Evolutionary conservation across 2,113 vertebrate genomes (phyloP).

Genomic region (Toxotes chatareus): DNA sequence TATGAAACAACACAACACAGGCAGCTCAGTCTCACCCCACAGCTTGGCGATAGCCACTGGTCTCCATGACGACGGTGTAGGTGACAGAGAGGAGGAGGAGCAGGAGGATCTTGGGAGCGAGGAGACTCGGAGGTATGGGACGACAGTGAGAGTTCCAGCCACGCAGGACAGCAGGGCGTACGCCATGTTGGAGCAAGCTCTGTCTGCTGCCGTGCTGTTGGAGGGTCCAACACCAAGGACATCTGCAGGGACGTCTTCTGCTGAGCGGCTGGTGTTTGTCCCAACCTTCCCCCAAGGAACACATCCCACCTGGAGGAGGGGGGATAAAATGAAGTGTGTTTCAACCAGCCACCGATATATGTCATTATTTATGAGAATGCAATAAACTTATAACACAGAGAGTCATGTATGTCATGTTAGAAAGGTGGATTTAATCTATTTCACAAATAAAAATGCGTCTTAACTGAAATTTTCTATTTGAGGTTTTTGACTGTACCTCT

Average conservation of each 20-base stretch:
- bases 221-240: constrained; percentile 36
- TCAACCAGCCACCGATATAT: neutral
- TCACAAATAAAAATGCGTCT: no score
- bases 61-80: constrained; percentile 93
- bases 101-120: constrained; percentile 94
- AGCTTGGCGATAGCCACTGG: constrained; percentile 91
- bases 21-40: constrained; percentile 84
- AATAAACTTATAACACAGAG: no score
- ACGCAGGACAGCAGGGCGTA: constrained; percentile 95
- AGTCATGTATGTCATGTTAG: no score
- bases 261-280: constrained; percentile 84
- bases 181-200: constrained; percentile 88
- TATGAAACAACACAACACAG: neutral
- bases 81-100: constrained; percentile 91
- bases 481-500: no score
- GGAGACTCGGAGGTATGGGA: constrained; percentile 94
- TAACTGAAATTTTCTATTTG: no score
- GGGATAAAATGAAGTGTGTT: neutral
- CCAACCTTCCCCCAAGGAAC: constrained; percentile 90
- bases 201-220: constrained; percentile 82
- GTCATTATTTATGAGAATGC: no score
- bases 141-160: constrained; percentile 90
- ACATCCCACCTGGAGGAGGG: constrained; percentile 88
- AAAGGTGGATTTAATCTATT: no score
- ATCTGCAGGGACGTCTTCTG: constrained; percentile 81